Conservation (phyloP, 2,797 vertebrate species). For the Premnoplex brunnescens region DNA sequence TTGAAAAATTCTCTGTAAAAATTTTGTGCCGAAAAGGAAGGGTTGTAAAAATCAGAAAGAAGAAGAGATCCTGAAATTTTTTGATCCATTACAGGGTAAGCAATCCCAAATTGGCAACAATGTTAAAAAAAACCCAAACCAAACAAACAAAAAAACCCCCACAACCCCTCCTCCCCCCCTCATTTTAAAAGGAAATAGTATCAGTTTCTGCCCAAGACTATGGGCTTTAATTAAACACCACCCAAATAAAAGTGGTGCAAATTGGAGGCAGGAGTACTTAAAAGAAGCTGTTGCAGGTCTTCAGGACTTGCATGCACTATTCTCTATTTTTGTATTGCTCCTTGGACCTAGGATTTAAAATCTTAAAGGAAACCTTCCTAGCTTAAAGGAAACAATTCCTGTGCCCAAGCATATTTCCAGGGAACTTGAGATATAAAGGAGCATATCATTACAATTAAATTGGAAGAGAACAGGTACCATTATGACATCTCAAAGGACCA, state of each 20-base stretch:
- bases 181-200: neutral
- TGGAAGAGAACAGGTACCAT: neutral
- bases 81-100: neutral
- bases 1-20: neutral
- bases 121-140: neutral
- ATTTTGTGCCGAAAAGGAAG: neutral
- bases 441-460: neutral
- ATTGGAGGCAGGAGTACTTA: neutral
- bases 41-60: neutral
- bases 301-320: neutral
- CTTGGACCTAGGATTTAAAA: neutral
- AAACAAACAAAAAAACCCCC: neutral
- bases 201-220: neutral
- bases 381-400: neutral
- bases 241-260: neutral
- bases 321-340: neutral
- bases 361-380: neutral
- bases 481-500: neutral
- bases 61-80: neutral
- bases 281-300: neutral
- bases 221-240: neutral
- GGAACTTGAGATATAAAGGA: neutral
- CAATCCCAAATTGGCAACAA: neutral
- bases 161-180: too few species aligned
- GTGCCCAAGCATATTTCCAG: neutral